Evolutionary conservation across 2,113 vertebrate species (phyloP), one percentile per base, ranked within the genome.

Genomic region (Macroglossus sobrinus): DNA sequence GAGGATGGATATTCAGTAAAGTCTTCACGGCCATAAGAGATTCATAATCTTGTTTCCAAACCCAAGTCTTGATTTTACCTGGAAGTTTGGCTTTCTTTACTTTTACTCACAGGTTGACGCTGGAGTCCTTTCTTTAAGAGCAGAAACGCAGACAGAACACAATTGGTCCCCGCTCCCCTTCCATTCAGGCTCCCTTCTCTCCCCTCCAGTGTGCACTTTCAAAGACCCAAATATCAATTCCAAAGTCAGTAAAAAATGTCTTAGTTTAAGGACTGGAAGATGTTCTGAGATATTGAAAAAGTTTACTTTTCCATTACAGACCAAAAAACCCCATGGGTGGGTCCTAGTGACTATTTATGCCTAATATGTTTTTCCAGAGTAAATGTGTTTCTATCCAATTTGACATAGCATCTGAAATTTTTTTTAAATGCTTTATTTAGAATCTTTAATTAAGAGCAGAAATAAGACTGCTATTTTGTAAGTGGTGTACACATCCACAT

Each of bases 401-500:
- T 81, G 75, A 33, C 28, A 89, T 78, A 22, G 35, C 14, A 72
- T 30, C 35, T 55, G 21, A 88, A 72, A 30, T 72, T 93, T 38
- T 30, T 89, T 84, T 90, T 43, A 75, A 82, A 57, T 24, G 30
- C 28, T 90, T 72, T 64, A 16, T 71, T 93, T 86, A 91, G 66
- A 84, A 85, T 38, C 22, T 82, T 59, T 68, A 9, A 47, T 40
- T 47, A 28, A 71, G 59, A 68, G 33, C 26, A 50, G 28, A 5
- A 14, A 10, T 59, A 21, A 78, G 9, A 55, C 16, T 55, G 24
- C 55, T 69, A 24, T 76, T n/a, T n/a, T 4, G 1, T 35, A 64
- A 30, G 33, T 75, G 38, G 30, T n/a, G 2, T 45, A 45, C n/a
- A 21, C 43, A 38, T 91, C 40, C 55, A 50, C 10, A 12, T 76